Percentiles rank a stretch among this genome's conserved stretches.
phyloP scores from a whole-genome alignment of 2,888 invertebrate genomes.

The Lithophane semibrunnea region DNA sequence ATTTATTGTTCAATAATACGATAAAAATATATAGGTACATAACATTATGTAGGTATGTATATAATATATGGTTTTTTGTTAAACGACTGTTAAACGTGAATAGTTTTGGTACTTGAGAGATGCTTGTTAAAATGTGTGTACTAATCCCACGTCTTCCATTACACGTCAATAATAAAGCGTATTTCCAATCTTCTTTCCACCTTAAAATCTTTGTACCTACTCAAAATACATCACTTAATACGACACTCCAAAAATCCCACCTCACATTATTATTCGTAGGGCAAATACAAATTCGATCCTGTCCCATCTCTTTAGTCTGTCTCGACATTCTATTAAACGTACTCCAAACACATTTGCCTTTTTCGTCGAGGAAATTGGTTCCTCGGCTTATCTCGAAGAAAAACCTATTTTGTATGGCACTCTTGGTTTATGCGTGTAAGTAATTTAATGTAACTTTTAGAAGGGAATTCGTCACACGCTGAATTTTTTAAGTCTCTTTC shows the following conservation, averaged over 20 bases:
- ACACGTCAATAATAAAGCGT: constrained; percentile 18
- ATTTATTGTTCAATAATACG: too few relatives aligned
- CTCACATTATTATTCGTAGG: constrained; percentile 70
- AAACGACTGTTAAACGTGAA: background rate
- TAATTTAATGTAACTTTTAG: constrained; percentile 70
- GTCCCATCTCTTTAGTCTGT: constrained; percentile 71
- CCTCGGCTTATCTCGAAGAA: constrained; percentile 74
- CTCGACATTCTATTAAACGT: constrained; percentile 78
- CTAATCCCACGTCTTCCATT: background rate
- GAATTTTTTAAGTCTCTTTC: constrained; percentile 54
- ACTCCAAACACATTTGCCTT: constrained; percentile 80
- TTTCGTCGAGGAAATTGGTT: constrained; percentile 78
- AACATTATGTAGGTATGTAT: too few relatives aligned
- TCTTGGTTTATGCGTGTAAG: constrained; percentile 68
- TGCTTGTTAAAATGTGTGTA: background rate
- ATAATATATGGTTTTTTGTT: too few relatives aligned
- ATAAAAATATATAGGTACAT: too few relatives aligned
- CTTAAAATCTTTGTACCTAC: constrained; percentile 47
- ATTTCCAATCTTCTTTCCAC: constrained; percentile 21
- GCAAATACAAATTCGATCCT: constrained; percentile 75
- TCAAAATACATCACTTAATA: constrained; percentile 73
- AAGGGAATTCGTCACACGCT: constrained; percentile 57
- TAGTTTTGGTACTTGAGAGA: background rate
- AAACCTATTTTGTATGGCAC: constrained; percentile 71
- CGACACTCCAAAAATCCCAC: constrained; percentile 67